Percentiles rank a stretch among this genome's conserved stretches.
Conservation (phyloP, 2,797 vertebrate genomes). For the Poecilia wingei region DNA sequence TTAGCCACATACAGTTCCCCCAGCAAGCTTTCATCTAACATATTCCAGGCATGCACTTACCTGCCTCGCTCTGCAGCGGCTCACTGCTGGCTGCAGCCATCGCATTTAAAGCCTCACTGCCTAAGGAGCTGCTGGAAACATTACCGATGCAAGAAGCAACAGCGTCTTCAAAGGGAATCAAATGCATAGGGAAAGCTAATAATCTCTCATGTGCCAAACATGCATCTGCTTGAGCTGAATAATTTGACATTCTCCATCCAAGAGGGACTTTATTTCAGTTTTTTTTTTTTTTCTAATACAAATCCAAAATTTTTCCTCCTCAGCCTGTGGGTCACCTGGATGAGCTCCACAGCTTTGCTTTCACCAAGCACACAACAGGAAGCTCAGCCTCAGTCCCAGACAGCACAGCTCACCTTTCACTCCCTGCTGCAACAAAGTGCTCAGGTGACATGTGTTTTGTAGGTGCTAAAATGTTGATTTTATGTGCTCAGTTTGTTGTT, state of each 20-base stretch:
- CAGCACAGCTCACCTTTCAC: constrained; percentile 40
- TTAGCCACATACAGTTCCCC: constrained; percentile 70
- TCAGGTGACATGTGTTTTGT: background rate
- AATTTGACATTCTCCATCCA: background rate
- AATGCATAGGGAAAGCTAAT: constrained; percentile 36
- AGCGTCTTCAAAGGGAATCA: constrained; percentile 51
- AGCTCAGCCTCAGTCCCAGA: constrained; percentile 20
- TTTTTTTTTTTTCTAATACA: background rate
- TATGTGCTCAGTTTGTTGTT: constrained; percentile 6
- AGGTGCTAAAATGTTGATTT: background rate
- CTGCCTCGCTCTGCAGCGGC: constrained; percentile 76
- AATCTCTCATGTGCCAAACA: constrained; percentile 9
- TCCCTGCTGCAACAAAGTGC: constrained; percentile 18
- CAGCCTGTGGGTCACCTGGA: constrained; percentile 50
- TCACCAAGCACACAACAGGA: constrained; percentile 17
- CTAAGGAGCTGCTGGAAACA: constrained; percentile 47
- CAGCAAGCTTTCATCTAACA: constrained; percentile 71
- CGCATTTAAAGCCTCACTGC: constrained; percentile 50
- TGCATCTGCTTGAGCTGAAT: constrained; percentile 15
- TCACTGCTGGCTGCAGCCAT: constrained; percentile 71
- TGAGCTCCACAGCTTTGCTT: constrained; percentile 32
- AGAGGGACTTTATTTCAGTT: background rate
- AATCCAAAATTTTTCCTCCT: background rate
- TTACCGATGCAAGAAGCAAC: constrained; percentile 53
- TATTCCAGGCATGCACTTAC: constrained; percentile 84